Evolutionary conservation across 2,797 vertebrate genomes (phyloP).

Genomic region (Astyanax mexicanus): DNA sequence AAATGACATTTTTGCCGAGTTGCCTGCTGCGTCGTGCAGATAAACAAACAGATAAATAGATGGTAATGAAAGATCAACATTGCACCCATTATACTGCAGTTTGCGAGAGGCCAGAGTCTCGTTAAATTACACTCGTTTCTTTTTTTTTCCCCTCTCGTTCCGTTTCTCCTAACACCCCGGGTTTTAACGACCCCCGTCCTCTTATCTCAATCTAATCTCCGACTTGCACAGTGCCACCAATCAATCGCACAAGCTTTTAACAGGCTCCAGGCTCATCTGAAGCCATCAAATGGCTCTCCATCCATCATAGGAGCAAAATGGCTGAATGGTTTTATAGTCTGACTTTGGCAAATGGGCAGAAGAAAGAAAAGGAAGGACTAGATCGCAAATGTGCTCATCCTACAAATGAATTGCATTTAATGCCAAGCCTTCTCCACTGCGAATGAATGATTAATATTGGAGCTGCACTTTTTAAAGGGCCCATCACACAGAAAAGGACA

Average conservation of each 20-base stretch:
- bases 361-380: constrained; percentile 43
- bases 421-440: neutral
- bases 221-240: constrained; percentile 55
- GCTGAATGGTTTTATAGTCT: constrained; percentile 51
- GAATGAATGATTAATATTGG: neutral
- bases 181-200: constrained; percentile 56
- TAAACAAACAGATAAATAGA: constrained; percentile 54
- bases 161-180: constrained; percentile 11
- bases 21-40: constrained; percentile 4
- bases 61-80: constrained; percentile 63
- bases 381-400: constrained; percentile 26
- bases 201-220: constrained; percentile 61
- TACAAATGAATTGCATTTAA: constrained; percentile 1
- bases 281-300: constrained; percentile 42
- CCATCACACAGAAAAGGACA: neutral
- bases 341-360: constrained; percentile 38
- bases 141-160: constrained; percentile 40
- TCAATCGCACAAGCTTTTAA: constrained; percentile 62
- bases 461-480: neutral
- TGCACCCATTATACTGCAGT: constrained; percentile 29
- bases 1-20: constrained; percentile 43
- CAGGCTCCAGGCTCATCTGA: constrained; percentile 45
- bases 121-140: constrained; percentile 57
- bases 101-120: constrained; percentile 40
- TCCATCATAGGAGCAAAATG: constrained; percentile 55